Evolutionary conservation across 2,113 vertebrate genomes (phyloP).

Genomic region (Neomonachus schauinslandi): DNA sequence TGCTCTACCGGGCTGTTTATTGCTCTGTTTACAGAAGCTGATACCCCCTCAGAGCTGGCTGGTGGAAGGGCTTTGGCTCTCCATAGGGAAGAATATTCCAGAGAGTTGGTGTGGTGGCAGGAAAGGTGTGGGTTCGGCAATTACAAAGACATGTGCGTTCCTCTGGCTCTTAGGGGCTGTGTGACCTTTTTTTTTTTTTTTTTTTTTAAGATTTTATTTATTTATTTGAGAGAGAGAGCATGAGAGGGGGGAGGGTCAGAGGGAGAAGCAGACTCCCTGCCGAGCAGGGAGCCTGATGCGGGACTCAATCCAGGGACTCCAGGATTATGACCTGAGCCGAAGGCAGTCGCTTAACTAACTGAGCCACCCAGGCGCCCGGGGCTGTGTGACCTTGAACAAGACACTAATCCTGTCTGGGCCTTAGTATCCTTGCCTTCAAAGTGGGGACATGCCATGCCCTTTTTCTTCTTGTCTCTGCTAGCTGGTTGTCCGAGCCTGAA

Average conservation of each 20-base stretch:
- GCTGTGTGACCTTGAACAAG: background rate
- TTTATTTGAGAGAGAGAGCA: too few relatives aligned
- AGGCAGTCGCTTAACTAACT: too few relatives aligned
- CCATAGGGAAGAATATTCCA: slow-evolving; percentile 53
- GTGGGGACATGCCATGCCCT: background rate
- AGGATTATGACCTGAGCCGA: too few relatives aligned
- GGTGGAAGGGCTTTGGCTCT: background rate
- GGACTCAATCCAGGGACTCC: too few relatives aligned
- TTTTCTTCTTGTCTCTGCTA: background rate
- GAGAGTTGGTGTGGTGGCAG: background rate
- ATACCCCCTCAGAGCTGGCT: background rate
- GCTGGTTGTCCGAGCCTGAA: background rate
- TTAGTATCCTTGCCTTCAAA: background rate
- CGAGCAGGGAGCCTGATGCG: too few relatives aligned
- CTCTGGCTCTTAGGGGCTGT: background rate
- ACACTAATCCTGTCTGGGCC: background rate
- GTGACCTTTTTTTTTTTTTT: background rate
- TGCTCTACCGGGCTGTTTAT: slow-evolving; percentile 22
- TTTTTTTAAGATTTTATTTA: too few relatives aligned
- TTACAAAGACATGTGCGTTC: background rate
- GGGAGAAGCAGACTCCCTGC: too few relatives aligned
- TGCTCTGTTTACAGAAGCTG: slow-evolving; percentile 57
- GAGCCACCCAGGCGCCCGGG: too few relatives aligned
- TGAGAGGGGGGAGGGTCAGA: too few relatives aligned
- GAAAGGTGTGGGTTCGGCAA: background rate